Evolutionary conservation across 1,140 invertebrate genomes (phyloP), one percentile per base, ranked within the genome.

Genomic region (Dysdera silvatica): DNA sequence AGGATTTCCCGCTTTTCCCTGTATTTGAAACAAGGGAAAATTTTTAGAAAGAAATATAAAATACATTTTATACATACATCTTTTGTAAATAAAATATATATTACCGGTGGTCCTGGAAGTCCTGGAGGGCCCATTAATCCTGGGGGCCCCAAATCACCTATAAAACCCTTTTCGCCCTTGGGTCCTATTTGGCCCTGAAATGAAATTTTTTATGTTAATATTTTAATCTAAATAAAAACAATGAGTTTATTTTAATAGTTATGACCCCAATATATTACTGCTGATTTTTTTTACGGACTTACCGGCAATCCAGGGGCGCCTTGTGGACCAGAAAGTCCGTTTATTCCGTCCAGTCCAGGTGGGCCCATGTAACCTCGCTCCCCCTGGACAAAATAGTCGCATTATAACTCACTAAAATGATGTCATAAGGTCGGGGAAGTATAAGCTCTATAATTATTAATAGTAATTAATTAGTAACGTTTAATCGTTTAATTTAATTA

Each of bases 1-100:
- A 74, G 88, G 89, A 57, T 84, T 78, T 14, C 90, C 91, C 18
- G 89, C 88, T 76, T 91, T 91, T n/a, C 90, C 90, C 71, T 89
- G 83, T 58, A 61, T 67, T 52, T 58, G 33, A 48, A 48, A 49
- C 23, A 20, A 45, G 49, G 68, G n/a, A 54, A 20, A 32, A 33
- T 33, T 37, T 3, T n/a, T n/a, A n/a, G n/a, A n/a, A n/a, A n/a
- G n/a, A n/a, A n/a, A n/a, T n/a, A n/a, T n/a, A n/a, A n/a, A n/a
- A n/a, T n/a, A n/a, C n/a, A n/a, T n/a, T n/a, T n/a, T n/a, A n/a
- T n/a, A n/a, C n/a, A n/a, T n/a, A n/a, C n/a, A n/a, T n/a, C n/a
- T n/a, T n/a, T n/a, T n/a, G n/a, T n/a, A n/a, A n/a, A n/a, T n/a
- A n/a, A 29, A 58, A 29, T 40, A 3, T 52, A 37, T 8, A 14